Conservation (phyloP, 1,140 invertebrate species). For the Solenopsis fugax region DNA sequence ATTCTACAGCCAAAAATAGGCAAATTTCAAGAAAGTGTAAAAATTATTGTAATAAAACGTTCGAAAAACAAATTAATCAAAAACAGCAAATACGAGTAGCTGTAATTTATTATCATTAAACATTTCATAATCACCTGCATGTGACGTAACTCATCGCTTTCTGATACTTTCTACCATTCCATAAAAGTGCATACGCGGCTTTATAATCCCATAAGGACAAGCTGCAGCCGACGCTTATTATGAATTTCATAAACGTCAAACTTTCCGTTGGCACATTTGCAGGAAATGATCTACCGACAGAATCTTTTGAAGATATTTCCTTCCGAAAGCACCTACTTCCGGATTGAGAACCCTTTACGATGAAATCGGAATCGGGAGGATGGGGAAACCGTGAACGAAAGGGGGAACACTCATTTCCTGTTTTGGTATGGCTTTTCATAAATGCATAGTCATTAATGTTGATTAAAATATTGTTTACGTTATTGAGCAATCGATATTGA, state of each 20-base stretch:
- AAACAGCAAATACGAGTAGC: too few relatives aligned
- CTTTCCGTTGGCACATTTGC: slow-evolving; percentile 30
- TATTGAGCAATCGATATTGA: not conserved
- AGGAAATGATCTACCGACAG: slow-evolving; percentile 54
- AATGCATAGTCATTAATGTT: slow-evolving; percentile 32
- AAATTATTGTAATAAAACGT: too few relatives aligned
- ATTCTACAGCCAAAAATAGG: too few relatives aligned
- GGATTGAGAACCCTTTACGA: slow-evolving; percentile 55
- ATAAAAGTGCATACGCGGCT: slow-evolving; percentile 12
- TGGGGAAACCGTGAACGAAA: not conserved
- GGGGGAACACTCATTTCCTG: slow-evolving; percentile 49
- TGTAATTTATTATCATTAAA: not conserved
- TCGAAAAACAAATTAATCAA: too few relatives aligned
- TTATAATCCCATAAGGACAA: slow-evolving; percentile 4
- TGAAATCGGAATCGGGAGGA: slow-evolving; percentile 37
- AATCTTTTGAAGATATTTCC: slow-evolving; percentile 72
- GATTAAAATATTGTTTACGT: not conserved
- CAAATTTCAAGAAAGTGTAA: too few relatives aligned
- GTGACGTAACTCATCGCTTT: not conserved
- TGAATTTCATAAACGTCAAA: not conserved
- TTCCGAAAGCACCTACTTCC: slow-evolving; percentile 65
- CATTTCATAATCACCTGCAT: not conserved
- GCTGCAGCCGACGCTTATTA: not conserved
- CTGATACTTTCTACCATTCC: slow-evolving; percentile 3
- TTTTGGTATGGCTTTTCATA: slow-evolving; percentile 40